Conservation (phyloP, 2,113 vertebrate species). For the Rhinichthys klamathensis region DNA sequence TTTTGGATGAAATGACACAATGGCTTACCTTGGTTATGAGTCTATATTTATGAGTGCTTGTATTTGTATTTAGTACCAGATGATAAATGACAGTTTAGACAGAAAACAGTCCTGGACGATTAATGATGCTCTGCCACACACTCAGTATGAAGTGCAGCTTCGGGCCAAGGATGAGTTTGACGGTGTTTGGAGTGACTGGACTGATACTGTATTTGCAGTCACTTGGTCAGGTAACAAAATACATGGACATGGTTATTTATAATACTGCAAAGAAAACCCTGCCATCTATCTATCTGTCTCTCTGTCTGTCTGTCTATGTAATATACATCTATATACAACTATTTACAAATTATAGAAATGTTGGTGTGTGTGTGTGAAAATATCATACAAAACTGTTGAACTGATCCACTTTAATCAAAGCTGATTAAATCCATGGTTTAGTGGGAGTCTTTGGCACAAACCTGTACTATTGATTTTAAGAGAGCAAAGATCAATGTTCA, state of each 20-base stretch:
- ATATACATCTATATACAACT: neutral
- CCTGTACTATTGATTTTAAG: neutral
- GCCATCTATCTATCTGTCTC: too few species aligned
- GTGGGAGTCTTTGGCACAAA: neutral
- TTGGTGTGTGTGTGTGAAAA: neutral
- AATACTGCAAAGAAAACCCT: too few species aligned
- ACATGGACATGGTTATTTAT: neutral
- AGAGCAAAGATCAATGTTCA: neutral
- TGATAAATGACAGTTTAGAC: fast-evolving
- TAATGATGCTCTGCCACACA: constrained; percentile 62
- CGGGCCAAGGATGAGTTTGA: constrained; percentile 67
- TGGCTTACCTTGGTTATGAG: neutral
- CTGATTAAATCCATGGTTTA: too few species aligned
- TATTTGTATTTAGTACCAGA: constrained; percentile 57
- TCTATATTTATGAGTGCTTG: constrained; percentile 34
- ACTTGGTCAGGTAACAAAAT: constrained; percentile 69
- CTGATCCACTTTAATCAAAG: too few species aligned
- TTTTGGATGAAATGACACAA: neutral
- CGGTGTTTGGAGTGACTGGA: constrained; percentile 76
- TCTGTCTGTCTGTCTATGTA: neutral
- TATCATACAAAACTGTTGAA: too few species aligned
- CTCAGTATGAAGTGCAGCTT: constrained; percentile 67
- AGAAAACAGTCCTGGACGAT: constrained; percentile 44
- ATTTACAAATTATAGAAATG: neutral
- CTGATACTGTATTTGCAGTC: constrained; percentile 42